Conservation (phyloP, 2,888 invertebrate species). For the Mongoloraphidia duomilia region DNA sequence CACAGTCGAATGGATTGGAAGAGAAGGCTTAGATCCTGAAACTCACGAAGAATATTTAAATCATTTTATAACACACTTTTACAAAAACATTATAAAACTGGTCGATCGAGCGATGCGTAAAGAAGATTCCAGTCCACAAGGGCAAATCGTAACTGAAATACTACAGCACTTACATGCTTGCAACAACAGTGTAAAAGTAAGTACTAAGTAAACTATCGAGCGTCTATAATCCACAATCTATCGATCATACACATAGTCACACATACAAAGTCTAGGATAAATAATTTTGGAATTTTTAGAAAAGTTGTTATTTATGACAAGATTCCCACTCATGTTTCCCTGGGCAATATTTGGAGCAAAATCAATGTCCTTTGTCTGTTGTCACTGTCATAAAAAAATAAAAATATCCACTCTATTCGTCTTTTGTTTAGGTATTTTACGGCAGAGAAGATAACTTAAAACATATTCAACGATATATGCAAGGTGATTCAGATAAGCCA, state of each 20-base stretch:
- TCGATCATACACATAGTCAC: too few relatives aligned
- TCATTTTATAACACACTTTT: constrained; percentile 88
- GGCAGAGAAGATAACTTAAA: constrained; percentile 78
- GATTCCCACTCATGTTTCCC: too few relatives aligned
- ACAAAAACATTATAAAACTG: constrained; percentile 78
- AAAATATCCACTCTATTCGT: too few relatives aligned
- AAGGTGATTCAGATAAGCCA: constrained; percentile 72
- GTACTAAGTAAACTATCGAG: background rate
- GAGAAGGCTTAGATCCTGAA: constrained; percentile 84
- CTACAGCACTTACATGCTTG: constrained; percentile 91
- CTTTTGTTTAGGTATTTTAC: constrained; percentile 56
- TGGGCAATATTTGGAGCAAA: too few relatives aligned
- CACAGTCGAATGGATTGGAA: constrained; percentile 93
- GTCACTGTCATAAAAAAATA: too few relatives aligned
- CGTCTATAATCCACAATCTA: too few relatives aligned
- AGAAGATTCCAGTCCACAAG: constrained; percentile 86
- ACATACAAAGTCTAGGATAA: too few relatives aligned
- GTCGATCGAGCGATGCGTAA: constrained; percentile 92
- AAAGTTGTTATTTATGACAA: too few relatives aligned
- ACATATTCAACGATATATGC: constrained; percentile 69
- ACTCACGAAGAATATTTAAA: constrained; percentile 88
- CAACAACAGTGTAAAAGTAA: constrained; percentile 75
- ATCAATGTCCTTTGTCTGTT: too few relatives aligned
- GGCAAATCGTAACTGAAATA: constrained; percentile 86
- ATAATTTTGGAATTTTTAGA: too few relatives aligned